Evolutionary conservation across 2,888 invertebrate species (phyloP).

Genomic region (Lumbricus terrestris): DNA sequence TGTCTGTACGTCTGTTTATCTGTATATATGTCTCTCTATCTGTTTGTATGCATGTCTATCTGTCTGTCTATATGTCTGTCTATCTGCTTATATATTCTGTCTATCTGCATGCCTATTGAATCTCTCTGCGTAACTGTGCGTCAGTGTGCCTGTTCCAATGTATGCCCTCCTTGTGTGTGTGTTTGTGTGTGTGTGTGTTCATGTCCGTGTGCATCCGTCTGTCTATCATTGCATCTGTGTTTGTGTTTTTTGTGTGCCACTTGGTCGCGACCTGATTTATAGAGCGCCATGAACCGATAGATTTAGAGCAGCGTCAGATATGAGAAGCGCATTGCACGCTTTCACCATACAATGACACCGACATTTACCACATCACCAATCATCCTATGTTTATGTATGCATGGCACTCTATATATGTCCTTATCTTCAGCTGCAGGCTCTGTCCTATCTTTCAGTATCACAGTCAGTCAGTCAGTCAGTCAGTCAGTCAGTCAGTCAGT

Average conservation of each 20-base stretch:
- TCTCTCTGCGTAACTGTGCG: no score
- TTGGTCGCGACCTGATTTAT: background rate
- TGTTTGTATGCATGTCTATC: no score
- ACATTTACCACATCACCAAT: background rate
- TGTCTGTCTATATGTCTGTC: background rate
- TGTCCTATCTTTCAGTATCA: background rate
- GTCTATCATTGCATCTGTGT: background rate
- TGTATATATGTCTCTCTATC: no score
- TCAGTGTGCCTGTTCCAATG: no score
- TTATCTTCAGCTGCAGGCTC: background rate
- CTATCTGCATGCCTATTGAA: background rate
- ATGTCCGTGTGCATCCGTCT: background rate
- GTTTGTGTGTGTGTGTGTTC: background rate
- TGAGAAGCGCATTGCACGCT: background rate
- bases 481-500: conserved; percentile 16
- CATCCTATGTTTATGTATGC: background rate
- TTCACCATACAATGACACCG: background rate
- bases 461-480: conserved; percentile 6
- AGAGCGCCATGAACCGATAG: background rate
- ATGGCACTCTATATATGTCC: background rate
- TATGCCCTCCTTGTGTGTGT: background rate
- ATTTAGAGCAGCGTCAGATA: background rate
- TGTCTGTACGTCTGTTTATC: no score
- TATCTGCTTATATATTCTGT: background rate
- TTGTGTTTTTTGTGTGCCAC: background rate